Evolutionary conservation across 35 echinoderm and acorn worm genomes (phyloP).

Genomic region (Ptychodera flava): DNA sequence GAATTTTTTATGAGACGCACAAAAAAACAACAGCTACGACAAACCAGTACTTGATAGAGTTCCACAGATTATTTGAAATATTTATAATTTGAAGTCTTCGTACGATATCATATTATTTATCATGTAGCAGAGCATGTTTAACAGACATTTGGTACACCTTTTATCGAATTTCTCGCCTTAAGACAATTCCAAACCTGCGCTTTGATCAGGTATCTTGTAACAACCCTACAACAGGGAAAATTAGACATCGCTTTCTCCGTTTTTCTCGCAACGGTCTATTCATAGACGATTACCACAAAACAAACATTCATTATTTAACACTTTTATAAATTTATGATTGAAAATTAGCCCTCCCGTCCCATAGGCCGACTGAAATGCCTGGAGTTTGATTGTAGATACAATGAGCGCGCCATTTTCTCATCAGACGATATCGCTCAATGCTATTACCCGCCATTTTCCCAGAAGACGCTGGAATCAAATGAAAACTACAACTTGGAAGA

Average conservation of each 20-base stretch:
- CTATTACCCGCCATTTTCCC: neutral
- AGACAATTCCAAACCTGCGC: too few species aligned
- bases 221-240: too few species aligned
- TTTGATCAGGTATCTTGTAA: too few species aligned
- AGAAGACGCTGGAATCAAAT: neutral
- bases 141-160: neutral
- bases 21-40: too few species aligned
- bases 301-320: neutral
- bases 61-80: too few species aligned
- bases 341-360: neutral
- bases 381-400: neutral
- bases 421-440: neutral
- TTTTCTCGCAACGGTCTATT: neutral
- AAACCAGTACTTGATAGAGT: too few species aligned
- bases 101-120: too few species aligned
- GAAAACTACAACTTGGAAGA: neutral
- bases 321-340: conserved; percentile 2
- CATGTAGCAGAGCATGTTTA: neutral
- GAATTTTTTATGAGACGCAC: too few species aligned
- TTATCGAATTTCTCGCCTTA: neutral
- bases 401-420: neutral
- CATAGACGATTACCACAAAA: neutral
- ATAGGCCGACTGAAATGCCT: neutral
- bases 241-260: neutral
- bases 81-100: too few species aligned